Base-by-base conservation (phyloP, 2,888 invertebrate genomes). In the Hyles lineata region DNA sequence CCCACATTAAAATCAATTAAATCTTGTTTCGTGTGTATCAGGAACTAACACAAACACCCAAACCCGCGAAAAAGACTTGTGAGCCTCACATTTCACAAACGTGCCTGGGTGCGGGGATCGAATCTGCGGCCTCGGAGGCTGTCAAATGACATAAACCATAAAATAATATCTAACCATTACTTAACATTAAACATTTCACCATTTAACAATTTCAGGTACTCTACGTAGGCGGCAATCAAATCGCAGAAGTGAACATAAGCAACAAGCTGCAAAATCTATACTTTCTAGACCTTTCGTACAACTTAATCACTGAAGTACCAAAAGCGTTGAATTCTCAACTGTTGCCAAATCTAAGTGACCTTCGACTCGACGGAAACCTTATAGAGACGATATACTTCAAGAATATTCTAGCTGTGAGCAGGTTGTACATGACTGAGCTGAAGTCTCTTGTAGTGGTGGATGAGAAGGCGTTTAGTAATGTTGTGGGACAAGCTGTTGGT, bases 331-430 rank as follows among this genome's bases (percentile, higher is more conserved):
- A 84, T 77, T 82, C 85, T 0, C 86, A 90, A 71, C 88, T 90
- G 71, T 90, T 95, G 55, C 95, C 96, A 0, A 87, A 87, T 78
- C 86, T 96, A 74, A 90, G 92, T 70, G 92, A 91, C 63, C 85
- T 96, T 8, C 83, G 90, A n/a, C 83, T 96, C 63, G 95, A 95
- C 80, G 93, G 93, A 74, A 96, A 96, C 87, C 93, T 94, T 2
- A 86, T 96, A 19, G 85, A 88, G 70, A 83, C 81, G 52, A 88
- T 96, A 77, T 92, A 91, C 76, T 95, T 96, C 78, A 85, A 88
- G 75, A 92, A 93, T 52, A 90, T 94, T 50, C 80, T 96, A 23
- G 88, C 88, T 9, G 72, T 96, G 17, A 90, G 87, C 78, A 91
- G 79, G 78, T 85, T 96, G 70, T 90, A 91, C 73, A 91, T 95